Evolutionary conservation across 2,888 invertebrate species (phyloP), one percentile per base, ranked within the genome.

Genomic region (Macropis europaea): DNA sequence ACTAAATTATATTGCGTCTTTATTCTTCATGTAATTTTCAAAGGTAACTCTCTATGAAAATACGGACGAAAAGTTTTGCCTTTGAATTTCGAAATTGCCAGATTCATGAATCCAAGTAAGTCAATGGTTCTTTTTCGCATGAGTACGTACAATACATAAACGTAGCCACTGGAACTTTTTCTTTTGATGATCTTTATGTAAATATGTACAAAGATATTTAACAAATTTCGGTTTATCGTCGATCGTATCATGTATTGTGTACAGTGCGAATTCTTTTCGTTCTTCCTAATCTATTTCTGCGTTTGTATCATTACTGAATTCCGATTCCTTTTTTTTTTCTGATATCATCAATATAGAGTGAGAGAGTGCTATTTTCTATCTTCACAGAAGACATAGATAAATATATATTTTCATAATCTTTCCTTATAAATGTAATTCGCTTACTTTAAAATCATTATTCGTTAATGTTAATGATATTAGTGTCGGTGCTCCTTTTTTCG

Each of bases 311-410:
- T 85, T 81, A 81, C 82, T 82, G 84, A 79, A 83, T 84, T 75
- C 82, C 73, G 77, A 80, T 80, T 80, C 69, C 47, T 26, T 48
- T 24, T n/a, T 24, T 52, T 53, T 56, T 64, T 85, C 82, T 82
- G 83, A 86, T 84, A 87, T 89, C 86, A 88, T 89, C 89, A 89
- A 89, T 89, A 88, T 88, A 89, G 88, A 88, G 88, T 88, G 89
- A 90, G 88, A 90, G 90, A 89, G 88, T 90, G 88, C 89, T 88
- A 90, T 90, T 90, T 90, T 88, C 89, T 88, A 90, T 90, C 90
- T 90, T 90, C 90, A 90, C 90, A 90, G 90, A 90, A 90, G 90
- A 91, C 89, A 90, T 90, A 90, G 89, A 90, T 90, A 90, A 90
- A 90, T 90, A 90, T 90, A 90, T 90, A 90, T 90, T 90, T 90